Evolutionary conservation across 1,140 invertebrate genomes (phyloP), one percentile per base, ranked within the genome.

Genomic region (Eubasilissa regina): DNA sequence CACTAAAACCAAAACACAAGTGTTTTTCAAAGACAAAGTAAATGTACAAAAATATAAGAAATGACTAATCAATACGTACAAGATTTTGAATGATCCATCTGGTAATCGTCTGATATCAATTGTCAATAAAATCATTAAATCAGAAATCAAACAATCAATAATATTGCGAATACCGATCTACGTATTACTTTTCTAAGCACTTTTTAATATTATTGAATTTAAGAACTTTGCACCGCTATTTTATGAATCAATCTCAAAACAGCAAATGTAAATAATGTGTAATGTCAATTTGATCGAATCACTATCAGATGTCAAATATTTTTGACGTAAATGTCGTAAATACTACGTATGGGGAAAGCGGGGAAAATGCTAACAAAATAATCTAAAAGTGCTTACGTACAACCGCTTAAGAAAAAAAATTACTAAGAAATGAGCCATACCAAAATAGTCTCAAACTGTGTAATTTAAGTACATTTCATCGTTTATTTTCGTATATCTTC

Each of bases 41-140:
- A 58, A 58, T 15, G 11, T 21, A 21, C 17, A 56, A 62, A 13
- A 11, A n/a, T 19, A 35, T 35, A 35, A 35, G 25, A 62, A 64
- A 64, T 35, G 35, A 35, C 1, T n/a, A 64, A 64, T 25, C 8
- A 64, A 21, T 64, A 64, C 64, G 17, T 68, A 68, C 64, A 21
- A 47, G 64, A 68, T 68, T 68, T 68, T 68, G 64, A 68, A 45
- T 68, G 64, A 68, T 68, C 64, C 64, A 68, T 68, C 35, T 64
- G 35, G 19, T 64, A n/a, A 64, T 19, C 17, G 60, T 64, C 35
- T 43, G 35, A 10, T 21, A 64, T 64, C 35, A 58, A 21, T 25
- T 21, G 60, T 43, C 21, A 64, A n/a, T 64, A 64, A 64, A 64
- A 25, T 64, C 60, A 64, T 64, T 64, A 64, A 35, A 64, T 64